These are phyloP conservation scores for Galago senegalensis DNA, from an alignment of 2,797 vertebrate genomes.

Conservation along the genomic window DNA sequence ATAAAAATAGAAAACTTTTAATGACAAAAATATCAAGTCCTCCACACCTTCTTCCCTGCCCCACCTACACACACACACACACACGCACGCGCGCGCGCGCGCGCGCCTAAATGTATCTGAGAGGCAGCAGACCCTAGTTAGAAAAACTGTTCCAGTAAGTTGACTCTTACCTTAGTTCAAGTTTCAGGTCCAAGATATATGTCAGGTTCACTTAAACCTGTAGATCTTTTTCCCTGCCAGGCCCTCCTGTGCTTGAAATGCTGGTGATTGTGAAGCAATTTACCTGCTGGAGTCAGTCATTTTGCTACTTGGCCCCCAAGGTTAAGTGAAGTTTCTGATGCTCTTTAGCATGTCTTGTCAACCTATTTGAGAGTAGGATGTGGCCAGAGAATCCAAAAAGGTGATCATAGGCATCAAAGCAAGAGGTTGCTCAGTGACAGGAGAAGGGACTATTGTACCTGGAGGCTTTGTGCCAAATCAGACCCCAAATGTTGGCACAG, in stretches of 20 bases:
- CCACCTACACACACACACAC: not conserved
- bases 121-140: not conserved
- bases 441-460: not conserved
- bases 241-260: not conserved
- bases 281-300: rapidly evolving
- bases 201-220: not conserved
- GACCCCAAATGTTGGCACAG: rapidly evolving
- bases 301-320: not conserved
- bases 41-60: not conserved
- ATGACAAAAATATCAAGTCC: not conserved
- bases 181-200: not conserved
- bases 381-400: not conserved
- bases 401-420: not conserved
- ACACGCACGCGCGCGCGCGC: rapidly evolving
- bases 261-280: not conserved
- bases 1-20: not conserved
- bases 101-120: rapidly evolving
- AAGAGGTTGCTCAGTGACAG: not conserved
- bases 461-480: not conserved
- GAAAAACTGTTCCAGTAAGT: not conserved
- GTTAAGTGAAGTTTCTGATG: not conserved
- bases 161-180: not conserved
- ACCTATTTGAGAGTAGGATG: not conserved
- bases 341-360: not conserved
- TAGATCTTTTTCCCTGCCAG: not conserved